Base-by-base conservation (phyloP, 2,797 vertebrate genomes). In the Chromobotia macracanthus region DNA sequence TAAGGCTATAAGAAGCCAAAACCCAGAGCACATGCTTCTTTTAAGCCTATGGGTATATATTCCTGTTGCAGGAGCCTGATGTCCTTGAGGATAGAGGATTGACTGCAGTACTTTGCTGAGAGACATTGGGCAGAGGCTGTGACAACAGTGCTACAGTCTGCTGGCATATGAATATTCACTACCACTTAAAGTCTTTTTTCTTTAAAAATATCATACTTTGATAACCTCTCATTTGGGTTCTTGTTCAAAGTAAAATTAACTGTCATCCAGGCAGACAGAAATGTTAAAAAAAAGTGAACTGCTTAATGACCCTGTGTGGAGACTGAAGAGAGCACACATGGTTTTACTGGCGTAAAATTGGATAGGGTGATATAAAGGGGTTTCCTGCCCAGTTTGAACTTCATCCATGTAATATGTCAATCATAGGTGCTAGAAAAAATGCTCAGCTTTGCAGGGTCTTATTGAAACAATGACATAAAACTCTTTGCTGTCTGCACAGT, bases 71-170 rank as follows among this genome's bases (percentile, higher is more conserved):
- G 28, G 41, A 61, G 41, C 5, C 58, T 74, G 10, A 48, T 63
- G 18, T 48, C 16, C 61, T 31, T 50, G 18, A 63, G 58, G 28
- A 48, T 68, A 19, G 35, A 28, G 58, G 70, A 55, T 23, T 58
- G 58, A 60, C 25, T 60, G 58, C 23, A 15, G 58, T 60, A 28
- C 31, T 72, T 19, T 56, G 35, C 69, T 44, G 13, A 58, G 53
- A 58, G 69, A 38, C 16, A 25, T 25, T 15, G 56, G 28, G 23
- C 10, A 25, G 55, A 25, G 55, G 12, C 58, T 60, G 1, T 21
- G 53, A 56, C 53, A 56, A 11, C 53, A 21, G 10, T 13, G 12
- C 21, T 25, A 13, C 55, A 8, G n/a, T 19, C n/a, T 10, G 11
- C 10, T 58, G 13, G 55, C 21, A 13, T 58, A 25, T 25, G 23